Conservation (phyloP, 2,888 invertebrate genomes). For the Alloscopus bannaensis region DNA sequence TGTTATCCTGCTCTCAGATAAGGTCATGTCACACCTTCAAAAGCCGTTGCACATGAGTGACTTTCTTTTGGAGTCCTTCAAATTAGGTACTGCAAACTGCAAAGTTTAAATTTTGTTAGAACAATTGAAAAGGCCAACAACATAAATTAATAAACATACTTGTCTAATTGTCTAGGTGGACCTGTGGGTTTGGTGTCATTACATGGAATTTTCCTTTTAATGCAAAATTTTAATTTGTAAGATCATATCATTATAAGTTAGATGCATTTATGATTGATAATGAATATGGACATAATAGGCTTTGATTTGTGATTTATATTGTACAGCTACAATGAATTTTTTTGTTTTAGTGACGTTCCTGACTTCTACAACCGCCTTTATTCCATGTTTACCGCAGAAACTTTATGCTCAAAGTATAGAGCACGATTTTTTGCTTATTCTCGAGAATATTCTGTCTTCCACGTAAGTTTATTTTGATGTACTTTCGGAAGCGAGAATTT, state of each 20-base stretch:
- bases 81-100: no score
- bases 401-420: constrained; percentile 93
- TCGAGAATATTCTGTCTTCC: constrained; percentile 93
- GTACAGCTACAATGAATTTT: no score
- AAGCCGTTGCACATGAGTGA: constrained; percentile 91
- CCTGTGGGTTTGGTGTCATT: constrained; percentile 91
- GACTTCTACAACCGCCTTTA: constrained; percentile 97
- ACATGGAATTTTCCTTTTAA: constrained; percentile 92
- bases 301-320: constrained; percentile 49
- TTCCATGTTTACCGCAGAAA: constrained; percentile 92
- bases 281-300: no score
- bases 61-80: constrained; percentile 92
- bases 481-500: neutral
- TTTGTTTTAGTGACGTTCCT: constrained; percentile 86
- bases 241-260: constrained; percentile 74
- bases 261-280: no score
- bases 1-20: constrained; percentile 87
- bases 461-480: constrained; percentile 81
- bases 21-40: constrained; percentile 86
- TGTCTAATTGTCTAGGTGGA: constrained; percentile 81
- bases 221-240: constrained; percentile 91
- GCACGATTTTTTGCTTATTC: constrained; percentile 90
- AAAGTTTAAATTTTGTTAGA: constrained; percentile 63
- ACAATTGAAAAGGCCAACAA: neutral
- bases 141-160: constrained; percentile 2